Evolutionary conservation across 53 echinoderm and acorn worm species (phyloP), one percentile per base, ranked within the genome.

Genomic region (Glandiceps talaboti): DNA sequence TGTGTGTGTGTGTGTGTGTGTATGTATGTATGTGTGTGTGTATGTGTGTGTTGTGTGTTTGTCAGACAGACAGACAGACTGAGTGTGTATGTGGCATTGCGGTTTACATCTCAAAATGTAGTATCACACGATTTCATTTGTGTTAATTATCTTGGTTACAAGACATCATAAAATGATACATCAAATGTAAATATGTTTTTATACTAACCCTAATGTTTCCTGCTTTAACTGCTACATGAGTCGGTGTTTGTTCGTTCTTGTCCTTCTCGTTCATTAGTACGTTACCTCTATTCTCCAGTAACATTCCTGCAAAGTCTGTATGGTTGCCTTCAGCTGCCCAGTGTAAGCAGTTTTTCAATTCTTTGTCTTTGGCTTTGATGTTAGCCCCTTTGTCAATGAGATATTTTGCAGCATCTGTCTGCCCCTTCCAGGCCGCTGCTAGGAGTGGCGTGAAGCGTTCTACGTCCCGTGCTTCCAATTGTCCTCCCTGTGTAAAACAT

Each of bases 261-360:
- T 90, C 90, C 25, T 75, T 30, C 0, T 31, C 73, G 28, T 87
- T 77, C 0, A 84, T 27, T 27, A 87, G 75, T 0, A 20, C 20
- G 20, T 20, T 12, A 12, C 64, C 64, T 45, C 64, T 20, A 12
- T 45, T 45, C 1, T 81, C 81, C 28, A 94, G 79, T 1, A 94
- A 33, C 77, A 86, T 79, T 31, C 79, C n/a, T 0, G 84, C 87
- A 28, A 94, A 86, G 29, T 80, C 82, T 0, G 80, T 14, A 33
- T 94, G 94, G 28, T 88, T 88, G 88, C 88, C 90, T 28, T 94
- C 94, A n/a, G 86, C 88, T 6, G 91, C 88, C 91, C 91, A 88
- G 77, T 94, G 94, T 0, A 94, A 73, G 30, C 91, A 88, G 0
- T 86, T 85, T 33, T 94, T 94, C 75, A 80, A 75, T 26, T 91